phyloP scores from a whole-genome alignment of 1,140 invertebrate genomes.

The Chymomyza costata region DNA sequence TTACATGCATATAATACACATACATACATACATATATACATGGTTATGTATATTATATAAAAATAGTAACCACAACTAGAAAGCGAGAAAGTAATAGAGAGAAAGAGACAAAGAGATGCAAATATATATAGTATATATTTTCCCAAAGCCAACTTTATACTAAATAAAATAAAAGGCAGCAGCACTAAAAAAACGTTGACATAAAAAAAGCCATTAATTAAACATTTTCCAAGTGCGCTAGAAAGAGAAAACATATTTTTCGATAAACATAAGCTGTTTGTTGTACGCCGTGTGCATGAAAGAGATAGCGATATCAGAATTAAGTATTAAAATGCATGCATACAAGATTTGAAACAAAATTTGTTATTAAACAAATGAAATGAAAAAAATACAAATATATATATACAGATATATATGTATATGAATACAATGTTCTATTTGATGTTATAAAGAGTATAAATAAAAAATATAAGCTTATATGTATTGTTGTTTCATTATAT shows the following conservation, averaged over 20 bases:
- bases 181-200: constrained; percentile 1
- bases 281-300: constrained; percentile 26
- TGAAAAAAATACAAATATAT: constrained; percentile 25
- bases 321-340: constrained; percentile 24
- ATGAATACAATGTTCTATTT: constrained; percentile 56
- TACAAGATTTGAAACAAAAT: constrained; percentile 12
- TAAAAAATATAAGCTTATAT: constrained; percentile 36
- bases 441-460: constrained; percentile 59
- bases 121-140: constrained; percentile 11
- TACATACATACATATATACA: too few relatives aligned
- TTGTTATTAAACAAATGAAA: constrained; percentile 31
- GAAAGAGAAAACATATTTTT: constrained; percentile 64
- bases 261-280: constrained; percentile 63
- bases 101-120: neutral
- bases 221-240: too few relatives aligned
- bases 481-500: too few relatives aligned
- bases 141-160: constrained; percentile 8
- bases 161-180: too few relatives aligned
- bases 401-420: too few relatives aligned
- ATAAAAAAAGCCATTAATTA: constrained; percentile 27
- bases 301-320: constrained; percentile 21
- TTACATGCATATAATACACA: too few relatives aligned
- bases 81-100: neutral
- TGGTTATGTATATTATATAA: too few relatives aligned
- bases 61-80: too few relatives aligned